Evolutionary conservation across 2,888 invertebrate species (phyloP).

Genomic region (Eulithis testata): DNA sequence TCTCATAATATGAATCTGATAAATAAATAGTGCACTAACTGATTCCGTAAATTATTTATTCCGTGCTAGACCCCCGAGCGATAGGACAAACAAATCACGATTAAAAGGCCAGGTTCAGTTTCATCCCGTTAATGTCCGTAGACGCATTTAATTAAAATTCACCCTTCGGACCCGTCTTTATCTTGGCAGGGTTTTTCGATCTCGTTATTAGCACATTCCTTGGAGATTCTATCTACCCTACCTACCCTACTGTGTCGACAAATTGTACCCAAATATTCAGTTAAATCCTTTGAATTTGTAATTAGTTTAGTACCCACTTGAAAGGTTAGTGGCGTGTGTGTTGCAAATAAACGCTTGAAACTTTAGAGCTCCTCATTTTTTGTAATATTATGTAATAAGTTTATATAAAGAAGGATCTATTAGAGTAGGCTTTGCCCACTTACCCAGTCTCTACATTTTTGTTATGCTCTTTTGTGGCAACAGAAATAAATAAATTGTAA

Average conservation of each 20-base stretch:
- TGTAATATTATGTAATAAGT: too few species aligned
- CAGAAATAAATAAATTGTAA: too few species aligned
- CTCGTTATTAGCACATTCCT: slow-evolving; percentile 71
- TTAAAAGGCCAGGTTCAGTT: slow-evolving; percentile 74
- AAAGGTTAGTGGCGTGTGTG: not conserved
- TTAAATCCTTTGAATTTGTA: not conserved
- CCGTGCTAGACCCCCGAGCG: slow-evolving; percentile 49
- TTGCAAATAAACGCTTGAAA: too few species aligned
- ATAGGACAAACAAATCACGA: slow-evolving; percentile 81
- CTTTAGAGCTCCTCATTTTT: too few species aligned
- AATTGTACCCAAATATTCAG: slow-evolving; percentile 48
- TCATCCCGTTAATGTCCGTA: slow-evolving; percentile 79
- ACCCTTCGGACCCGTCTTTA: slow-evolving; percentile 70
- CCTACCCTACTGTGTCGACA: slow-evolving; percentile 45
- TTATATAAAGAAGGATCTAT: too few species aligned
- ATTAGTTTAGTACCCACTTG: not conserved
- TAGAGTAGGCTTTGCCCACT: too few species aligned
- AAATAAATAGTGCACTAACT: not conserved
- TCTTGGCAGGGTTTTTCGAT: slow-evolving; percentile 71
- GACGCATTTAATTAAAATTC: slow-evolving; percentile 82
- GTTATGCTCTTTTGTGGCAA: too few species aligned
- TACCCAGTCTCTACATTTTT: too few species aligned
- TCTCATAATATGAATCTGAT: too few species aligned
- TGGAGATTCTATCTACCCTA: slow-evolving; percentile 45
- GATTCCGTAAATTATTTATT: not conserved